These are phyloP conservation scores for Polietes domitor DNA, from an alignment of 2,888 invertebrate genomes.

Conservation along the genomic window DNA sequence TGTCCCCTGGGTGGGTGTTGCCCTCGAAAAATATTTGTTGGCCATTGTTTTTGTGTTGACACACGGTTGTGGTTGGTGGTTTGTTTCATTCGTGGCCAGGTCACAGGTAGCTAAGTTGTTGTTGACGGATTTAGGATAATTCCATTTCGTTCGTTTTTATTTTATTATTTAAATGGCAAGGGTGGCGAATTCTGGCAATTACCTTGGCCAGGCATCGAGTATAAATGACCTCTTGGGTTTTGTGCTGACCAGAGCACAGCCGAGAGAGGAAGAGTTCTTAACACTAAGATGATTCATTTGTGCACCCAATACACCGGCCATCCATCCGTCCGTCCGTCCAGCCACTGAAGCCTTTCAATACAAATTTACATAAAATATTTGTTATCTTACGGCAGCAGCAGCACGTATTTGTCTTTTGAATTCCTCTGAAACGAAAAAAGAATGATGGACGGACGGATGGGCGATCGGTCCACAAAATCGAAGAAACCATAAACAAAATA, in stretches of 20 bases:
- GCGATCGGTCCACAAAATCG: conserved; percentile 1
- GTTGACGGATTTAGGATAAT: too few species aligned
- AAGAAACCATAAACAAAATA: conserved; percentile 18
- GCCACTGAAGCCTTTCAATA: conserved; percentile 20
- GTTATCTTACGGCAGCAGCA: conserved; percentile 49
- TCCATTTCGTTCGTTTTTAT: neutral
- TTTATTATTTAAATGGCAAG: neutral
- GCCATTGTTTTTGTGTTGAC: conserved; percentile 7
- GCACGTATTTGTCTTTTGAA: conserved; percentile 56
- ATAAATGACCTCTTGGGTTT: neutral
- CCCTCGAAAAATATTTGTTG: neutral
- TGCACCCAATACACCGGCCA: neutral
- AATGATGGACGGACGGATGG: conserved; percentile 10
- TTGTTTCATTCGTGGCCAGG: neutral
- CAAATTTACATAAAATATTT: conserved; percentile 63
- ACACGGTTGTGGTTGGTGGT: neutral
- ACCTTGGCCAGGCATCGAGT: neutral
- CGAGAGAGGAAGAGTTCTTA: neutral
- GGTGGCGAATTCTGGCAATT: neutral
- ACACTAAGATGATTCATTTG: conserved; percentile 5
- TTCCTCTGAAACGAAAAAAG: conserved; percentile 45
- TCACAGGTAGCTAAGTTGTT: neutral
- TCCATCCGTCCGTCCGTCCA: too few species aligned
- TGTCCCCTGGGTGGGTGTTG: neutral
- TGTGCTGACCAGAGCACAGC: neutral